Evolutionary conservation across 64 coral and sea anemone genomes (phyloP), one percentile per base, ranked within the genome.

Genomic region (Catalaphyllia jardinei): DNA sequence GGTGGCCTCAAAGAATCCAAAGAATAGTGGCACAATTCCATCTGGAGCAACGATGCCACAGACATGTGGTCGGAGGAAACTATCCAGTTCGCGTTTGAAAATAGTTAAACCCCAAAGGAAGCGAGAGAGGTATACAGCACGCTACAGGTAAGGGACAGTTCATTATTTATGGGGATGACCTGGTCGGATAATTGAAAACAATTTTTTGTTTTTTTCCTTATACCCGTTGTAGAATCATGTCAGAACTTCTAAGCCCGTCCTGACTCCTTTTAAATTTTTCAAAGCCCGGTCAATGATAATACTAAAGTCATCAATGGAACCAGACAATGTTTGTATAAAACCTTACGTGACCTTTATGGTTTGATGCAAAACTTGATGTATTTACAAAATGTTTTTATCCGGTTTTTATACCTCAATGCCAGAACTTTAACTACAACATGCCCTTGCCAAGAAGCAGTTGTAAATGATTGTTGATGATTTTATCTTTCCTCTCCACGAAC

Each of bases 401-500:
- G 33, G 33, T 30, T 72, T 51, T 50, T 50, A 15, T 8, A 50
- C 3, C 33, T 35, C 39, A 77, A 19, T 77, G 10, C 75, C 39
- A 77, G 75, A 77, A 51, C 39, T 54, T 54, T 54, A 54, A 54
- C 8, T 54, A 54, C 42, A 50, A 77, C 52, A 77, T 77, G 75
- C 75, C 75, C 39, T 77, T 51, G 38, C 75, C 75, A 52, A 77
- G 75, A 52, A 52, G 49, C 75, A 50, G 20, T 4, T 77, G 75
- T 77, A 77, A 77, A 77, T 77, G 75, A 77, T 77, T 77, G 75
- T 77, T 77, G 46, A 77, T 77, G 75, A 77, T 77, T 77, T 42
- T 51, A 77, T 77, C 75, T 77, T 77, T 77, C 75, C 38, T 77
- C 75, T 77, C 19, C 39, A 77, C 18, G 20, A 51, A 77, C 1